phyloP scores from a whole-genome alignment of 2,797 vertebrate genomes.

The Triplophysa yarkandensis region DNA sequence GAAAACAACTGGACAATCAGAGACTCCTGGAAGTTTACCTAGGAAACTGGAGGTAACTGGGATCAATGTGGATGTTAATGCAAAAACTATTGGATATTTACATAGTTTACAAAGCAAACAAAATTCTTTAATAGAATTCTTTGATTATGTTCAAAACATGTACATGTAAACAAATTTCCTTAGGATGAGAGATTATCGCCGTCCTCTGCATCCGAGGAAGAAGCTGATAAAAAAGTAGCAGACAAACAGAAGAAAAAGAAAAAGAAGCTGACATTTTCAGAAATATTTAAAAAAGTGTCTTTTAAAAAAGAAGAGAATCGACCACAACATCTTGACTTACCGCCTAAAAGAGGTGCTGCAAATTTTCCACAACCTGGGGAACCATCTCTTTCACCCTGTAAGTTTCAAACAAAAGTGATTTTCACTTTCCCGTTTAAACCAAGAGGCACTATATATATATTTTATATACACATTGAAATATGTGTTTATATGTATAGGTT shows the following conservation, averaged over 20 bases:
- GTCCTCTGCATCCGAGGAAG: constrained; percentile 68
- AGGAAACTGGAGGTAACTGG: constrained; percentile 20
- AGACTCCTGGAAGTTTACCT: background rate
- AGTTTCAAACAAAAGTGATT: constrained; percentile 33
- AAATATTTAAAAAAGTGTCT: constrained; percentile 43
- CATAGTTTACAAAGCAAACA: background rate
- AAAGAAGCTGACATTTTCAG: constrained; percentile 59
- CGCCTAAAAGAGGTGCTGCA: background rate
- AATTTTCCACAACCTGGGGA: accelerated
- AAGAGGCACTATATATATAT: background rate
- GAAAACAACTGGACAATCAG: constrained; percentile 33
- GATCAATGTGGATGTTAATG: background rate
- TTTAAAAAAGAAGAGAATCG: constrained; percentile 12
- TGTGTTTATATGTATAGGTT: too few species aligned
- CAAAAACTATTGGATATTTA: too few species aligned
- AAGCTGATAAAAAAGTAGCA: constrained; percentile 61
- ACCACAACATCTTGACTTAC: constrained; percentile 47
- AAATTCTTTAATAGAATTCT: background rate
- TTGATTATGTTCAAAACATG: background rate
- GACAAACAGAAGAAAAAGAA: constrained; percentile 62
- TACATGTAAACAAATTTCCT: background rate
- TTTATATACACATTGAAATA: too few species aligned
- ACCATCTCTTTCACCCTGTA: constrained; percentile 62
- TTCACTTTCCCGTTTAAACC: too few species aligned
- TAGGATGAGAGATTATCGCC: constrained; percentile 53